These are phyloP conservation scores for Cercocebus atys DNA, from an alignment of 2,113 vertebrate genomes.

Conservation along the genomic window DNA sequence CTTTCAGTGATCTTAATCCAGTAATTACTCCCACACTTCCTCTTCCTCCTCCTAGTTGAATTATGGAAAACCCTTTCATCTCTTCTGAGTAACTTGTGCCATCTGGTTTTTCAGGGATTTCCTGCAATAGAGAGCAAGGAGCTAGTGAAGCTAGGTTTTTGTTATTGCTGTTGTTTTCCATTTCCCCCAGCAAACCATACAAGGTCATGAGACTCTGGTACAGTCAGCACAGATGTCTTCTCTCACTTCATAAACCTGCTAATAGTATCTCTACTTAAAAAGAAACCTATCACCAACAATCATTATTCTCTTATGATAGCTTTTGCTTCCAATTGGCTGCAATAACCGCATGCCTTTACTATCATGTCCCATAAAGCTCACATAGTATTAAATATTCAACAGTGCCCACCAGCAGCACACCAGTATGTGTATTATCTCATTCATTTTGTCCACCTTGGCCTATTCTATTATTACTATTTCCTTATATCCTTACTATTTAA, in stretches of 20 bases:
- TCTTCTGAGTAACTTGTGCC: conserved; percentile 5
- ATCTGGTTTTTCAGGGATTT: conserved; percentile 34
- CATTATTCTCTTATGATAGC: background rate
- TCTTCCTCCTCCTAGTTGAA: background rate
- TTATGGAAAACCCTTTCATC: conserved; percentile 41
- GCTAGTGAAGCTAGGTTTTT: background rate
- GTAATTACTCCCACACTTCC: conserved; percentile 36
- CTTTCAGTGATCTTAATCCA: conserved; percentile 19
- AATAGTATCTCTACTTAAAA: conserved; percentile 39
- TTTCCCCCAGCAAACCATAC: background rate
- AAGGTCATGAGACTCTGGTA: background rate
- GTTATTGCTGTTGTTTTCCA: background rate
- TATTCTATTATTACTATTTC: background rate
- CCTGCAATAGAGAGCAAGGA: background rate
- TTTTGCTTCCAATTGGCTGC: background rate
- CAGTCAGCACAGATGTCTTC: background rate
- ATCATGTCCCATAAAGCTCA: background rate
- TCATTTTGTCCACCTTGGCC: background rate
- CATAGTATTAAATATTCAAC: background rate
- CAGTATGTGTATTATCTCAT: background rate
- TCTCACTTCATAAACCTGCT: conserved; percentile 4
- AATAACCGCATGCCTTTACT: background rate
- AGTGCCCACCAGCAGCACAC: background rate
- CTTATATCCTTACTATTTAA: background rate
- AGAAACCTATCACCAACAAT: background rate